Evolutionary conservation across 1,140 invertebrate species (phyloP), one percentile per base, ranked within the genome.

Genomic region (Macrocentrus cingulum): DNA sequence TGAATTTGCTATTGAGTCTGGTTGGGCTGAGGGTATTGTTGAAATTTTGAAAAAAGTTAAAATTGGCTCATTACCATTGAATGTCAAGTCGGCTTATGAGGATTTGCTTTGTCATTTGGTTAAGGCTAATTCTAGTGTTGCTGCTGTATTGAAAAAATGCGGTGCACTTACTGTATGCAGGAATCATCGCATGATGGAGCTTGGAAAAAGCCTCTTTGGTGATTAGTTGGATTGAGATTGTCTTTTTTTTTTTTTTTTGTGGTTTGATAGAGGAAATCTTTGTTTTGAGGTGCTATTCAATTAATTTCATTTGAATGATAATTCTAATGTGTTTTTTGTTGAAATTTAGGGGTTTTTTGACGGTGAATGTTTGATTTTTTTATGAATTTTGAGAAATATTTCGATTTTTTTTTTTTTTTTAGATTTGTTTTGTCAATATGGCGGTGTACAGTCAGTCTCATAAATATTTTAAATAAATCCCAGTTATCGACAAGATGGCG

Each of bases 11-110:
- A 86, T 94, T 56, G 92, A 95, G 65, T 93, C 91, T 69, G 92
- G 92, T n/a, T 96, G 92, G 91, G 87, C 89, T 0, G 87, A 92
- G 70, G 91, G 91, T 9, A 94, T 94, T 56, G 83, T 94, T 20
- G 86, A 88, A 61, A 89, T 88, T 49, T 80, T 95, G 34, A 85
- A 84, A 45, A 89, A 91, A 79, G 91, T 94, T 0, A 90, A 89
- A 74, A 84, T 90, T 62, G 91, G 91, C 39, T 87, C 87, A 11
- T 76, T 95, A 19, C 88, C 89, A 11, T 83, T 88, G 0, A 92
- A 91, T 70, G 88, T 92, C 0, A 92, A 93, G 68, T 91, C 89
- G 25, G 92, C 92, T 13, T 94, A 90, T 79, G 92, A 95, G 80
- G 91, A 95, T 77, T 89, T 95, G 69, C 80, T 95, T 9, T 91